Evolutionary conservation across 2,888 invertebrate genomes (phyloP), one percentile per base, ranked within the genome.

Genomic region (Acronicta leporina): DNA sequence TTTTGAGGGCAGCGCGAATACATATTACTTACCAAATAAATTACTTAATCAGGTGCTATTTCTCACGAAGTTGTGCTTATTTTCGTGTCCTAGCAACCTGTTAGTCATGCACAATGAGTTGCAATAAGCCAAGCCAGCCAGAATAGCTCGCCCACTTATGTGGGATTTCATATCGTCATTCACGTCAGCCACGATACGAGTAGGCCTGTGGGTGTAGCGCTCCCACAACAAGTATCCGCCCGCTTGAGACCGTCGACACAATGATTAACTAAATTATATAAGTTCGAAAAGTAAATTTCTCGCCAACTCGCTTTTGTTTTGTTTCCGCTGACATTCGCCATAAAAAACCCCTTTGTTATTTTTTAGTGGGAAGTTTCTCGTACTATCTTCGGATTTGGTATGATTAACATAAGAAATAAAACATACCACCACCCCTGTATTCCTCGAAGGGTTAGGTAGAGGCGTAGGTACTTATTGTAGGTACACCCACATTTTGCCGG

Each of bases 11-110:
- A 35, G 10, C 7, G 16, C 41, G 5, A 52, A 25, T 20, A 44
- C 13, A 7, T 5, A 41, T 33, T 43, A 16, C 16, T n/a, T n/a
- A n/a, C n/a, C n/a, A n/a, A n/a, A n/a, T n/a, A n/a, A n/a, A n/a
- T 5, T 35, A n/a, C 35, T 11, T 3, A 4, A 35, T 11, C 35
- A 35, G n/a, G 35, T 35, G 35, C 4, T 35, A n/a, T 2, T n/a
- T 35, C 35, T 13, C 35, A 38, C 5, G 8, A 33, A 11, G 33
- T 33, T 11, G 11, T 43, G 20, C 13, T 43, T 13, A 20, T 10
- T 43, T 43, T 44, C 25, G 44, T 44, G n/a, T 25, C 44, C 25
- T 44, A 46, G 45, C 45, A 46, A 46, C 45, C 45, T 30, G 14
- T 30, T 9, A 30, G 11, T 46, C 45, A 46, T 30, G 14, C 10